phyloP scores from a whole-genome alignment of 2,797 vertebrate species.

The Crypturellus tataupa region DNA sequence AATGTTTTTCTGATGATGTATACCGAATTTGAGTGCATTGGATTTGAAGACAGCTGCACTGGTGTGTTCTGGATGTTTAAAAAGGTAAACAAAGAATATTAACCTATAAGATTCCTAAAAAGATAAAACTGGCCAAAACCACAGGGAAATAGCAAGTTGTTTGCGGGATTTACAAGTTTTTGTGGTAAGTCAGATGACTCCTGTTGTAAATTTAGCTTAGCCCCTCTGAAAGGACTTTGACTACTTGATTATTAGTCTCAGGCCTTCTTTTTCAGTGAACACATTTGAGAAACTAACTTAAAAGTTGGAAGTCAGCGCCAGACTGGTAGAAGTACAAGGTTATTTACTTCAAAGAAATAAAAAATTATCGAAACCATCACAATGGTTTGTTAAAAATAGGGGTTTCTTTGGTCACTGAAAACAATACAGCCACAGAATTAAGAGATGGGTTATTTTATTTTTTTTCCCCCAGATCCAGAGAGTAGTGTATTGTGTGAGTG shows the following conservation, averaged over 20 bases:
- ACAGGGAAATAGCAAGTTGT: not conserved
- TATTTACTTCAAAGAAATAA: not conserved
- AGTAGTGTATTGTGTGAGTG: not conserved
- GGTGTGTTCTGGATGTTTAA: not conserved
- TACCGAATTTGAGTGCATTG: not conserved
- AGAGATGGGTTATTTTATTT: not conserved
- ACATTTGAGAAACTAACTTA: not conserved
- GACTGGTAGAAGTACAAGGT: not conserved
- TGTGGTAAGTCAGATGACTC: not conserved
- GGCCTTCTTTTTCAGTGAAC: not conserved
- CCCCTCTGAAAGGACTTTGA: not conserved
- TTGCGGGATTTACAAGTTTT: not conserved
- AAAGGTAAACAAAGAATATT: not conserved
- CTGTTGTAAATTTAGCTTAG: not conserved
- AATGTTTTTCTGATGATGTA: not conserved
- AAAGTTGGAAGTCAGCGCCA: not conserved
- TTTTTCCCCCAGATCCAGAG: not conserved
- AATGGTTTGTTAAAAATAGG: not conserved
- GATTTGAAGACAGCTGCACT: not conserved
- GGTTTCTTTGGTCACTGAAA: not conserved
- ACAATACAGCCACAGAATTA: too few species aligned
- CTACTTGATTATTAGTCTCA: not conserved
- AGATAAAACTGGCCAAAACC: not conserved
- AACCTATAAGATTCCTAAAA: not conserved
- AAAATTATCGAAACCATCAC: not conserved